phyloP scores from a whole-genome alignment of 2,888 invertebrate genomes.

The Oxycera nigricornis region DNA sequence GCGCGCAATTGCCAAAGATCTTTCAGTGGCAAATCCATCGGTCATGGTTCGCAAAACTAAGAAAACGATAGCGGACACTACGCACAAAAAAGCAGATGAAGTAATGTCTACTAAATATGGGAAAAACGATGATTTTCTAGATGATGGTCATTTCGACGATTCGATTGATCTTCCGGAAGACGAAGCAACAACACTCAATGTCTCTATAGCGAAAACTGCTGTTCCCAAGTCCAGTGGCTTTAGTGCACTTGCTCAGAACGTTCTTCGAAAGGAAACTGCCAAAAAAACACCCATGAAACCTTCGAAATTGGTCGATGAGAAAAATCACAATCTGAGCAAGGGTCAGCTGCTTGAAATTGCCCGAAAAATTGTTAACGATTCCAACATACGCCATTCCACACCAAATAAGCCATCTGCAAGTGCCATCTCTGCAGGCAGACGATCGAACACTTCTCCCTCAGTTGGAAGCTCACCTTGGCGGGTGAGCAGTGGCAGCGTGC shows the following conservation, averaged over 20 bases:
- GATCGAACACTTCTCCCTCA: not conserved
- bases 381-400: constrained; percentile 49
- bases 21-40: not conserved
- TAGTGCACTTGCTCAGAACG: constrained; percentile 54
- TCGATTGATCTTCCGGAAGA: not conserved
- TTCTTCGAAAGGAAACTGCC: constrained; percentile 53
- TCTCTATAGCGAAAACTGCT: not conserved
- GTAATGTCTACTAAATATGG: not conserved
- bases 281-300: constrained; percentile 42
- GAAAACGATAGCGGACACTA: not conserved
- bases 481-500: constrained; percentile 53
- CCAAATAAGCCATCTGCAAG: constrained; percentile 49
- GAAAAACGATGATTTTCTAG: not conserved
- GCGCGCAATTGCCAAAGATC: not conserved
- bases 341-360: constrained; percentile 52
- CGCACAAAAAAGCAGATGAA: not conserved
- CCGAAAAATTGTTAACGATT: constrained; percentile 51
- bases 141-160: constrained; percentile 11
- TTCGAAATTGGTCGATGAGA: constrained; percentile 16
- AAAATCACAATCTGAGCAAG: not conserved
- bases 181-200: too few relatives aligned
- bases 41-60: not conserved
- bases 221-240: constrained; percentile 47
- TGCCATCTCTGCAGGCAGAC: not conserved
- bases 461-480: constrained; percentile 57